phyloP scores from a whole-genome alignment of 2,888 invertebrate genomes.

The Sipha maydis region DNA sequence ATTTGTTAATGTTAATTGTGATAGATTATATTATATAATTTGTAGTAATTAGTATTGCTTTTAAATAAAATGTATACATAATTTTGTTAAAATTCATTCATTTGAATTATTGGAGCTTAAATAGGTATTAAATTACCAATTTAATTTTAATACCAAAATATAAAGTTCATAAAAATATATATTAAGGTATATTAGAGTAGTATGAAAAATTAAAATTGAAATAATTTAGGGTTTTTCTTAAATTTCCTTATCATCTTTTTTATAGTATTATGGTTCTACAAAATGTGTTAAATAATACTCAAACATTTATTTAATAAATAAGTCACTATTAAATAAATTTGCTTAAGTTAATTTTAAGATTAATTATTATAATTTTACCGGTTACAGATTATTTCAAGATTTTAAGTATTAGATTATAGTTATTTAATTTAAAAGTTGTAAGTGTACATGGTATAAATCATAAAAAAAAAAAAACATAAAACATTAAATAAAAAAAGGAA shows the following conservation, averaged over 20 bases:
- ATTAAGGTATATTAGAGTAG: too few species aligned
- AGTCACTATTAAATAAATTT: too few species aligned
- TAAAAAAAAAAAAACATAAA: conserved; percentile 16
- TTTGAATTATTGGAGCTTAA: not conserved
- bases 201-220: too few species aligned
- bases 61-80: conserved; percentile 43
- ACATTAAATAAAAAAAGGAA: conserved; percentile 20
- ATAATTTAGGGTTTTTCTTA: too few species aligned
- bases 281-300: too few species aligned
- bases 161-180: too few species aligned
- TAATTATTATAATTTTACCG: too few species aligned
- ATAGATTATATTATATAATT: conserved; percentile 50
- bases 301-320: too few species aligned
- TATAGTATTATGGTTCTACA: too few species aligned
- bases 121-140: not conserved
- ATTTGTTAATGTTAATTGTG: conserved; percentile 60
- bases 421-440: not conserved
- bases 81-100: conserved; percentile 39
- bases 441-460: conserved; percentile 36
- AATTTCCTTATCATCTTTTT: too few species aligned
- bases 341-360: too few species aligned
- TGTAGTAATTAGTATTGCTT: conserved; percentile 50
- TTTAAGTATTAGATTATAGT: conserved; percentile 1
- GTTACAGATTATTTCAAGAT: not conserved
- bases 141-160: too few species aligned